phyloP scores from a whole-genome alignment of 2,888 invertebrate genomes.

The Norana najaformis region DNA sequence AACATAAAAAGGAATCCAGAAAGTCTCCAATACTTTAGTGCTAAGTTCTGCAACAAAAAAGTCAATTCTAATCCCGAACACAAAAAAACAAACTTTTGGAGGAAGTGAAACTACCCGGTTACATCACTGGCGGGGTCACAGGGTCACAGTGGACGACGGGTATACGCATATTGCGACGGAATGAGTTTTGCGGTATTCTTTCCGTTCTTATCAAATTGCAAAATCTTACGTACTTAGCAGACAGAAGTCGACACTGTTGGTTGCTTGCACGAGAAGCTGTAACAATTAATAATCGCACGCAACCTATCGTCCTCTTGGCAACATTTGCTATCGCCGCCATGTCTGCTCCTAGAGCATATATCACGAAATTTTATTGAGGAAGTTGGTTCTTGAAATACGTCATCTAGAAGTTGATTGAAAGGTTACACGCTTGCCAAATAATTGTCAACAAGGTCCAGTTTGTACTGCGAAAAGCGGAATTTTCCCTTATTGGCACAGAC shows the following conservation, averaged over 20 bases:
- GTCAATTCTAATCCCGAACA: too few species aligned
- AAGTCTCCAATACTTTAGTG: too few species aligned
- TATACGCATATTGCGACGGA: background rate
- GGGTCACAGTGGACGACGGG: background rate
- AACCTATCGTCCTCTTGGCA: background rate
- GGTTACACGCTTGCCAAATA: too few species aligned
- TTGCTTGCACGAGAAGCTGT: background rate
- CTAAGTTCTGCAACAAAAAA: too few species aligned
- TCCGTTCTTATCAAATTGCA: background rate
- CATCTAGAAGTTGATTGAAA: background rate
- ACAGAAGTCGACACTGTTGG: background rate
- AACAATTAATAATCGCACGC: background rate
- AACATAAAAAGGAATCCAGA: too few species aligned
- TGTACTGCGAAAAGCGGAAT: too few species aligned
- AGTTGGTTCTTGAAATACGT: background rate
- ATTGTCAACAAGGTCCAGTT: too few species aligned
- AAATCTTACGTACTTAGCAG: conserved; percentile 3
- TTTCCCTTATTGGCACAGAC: too few species aligned
- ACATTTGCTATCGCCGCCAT: background rate
- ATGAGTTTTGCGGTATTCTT: background rate
- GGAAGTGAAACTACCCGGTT: too few species aligned
- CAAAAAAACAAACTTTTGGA: too few species aligned
- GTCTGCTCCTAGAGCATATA: background rate
- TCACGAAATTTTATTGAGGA: too few species aligned
- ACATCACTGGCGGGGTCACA: background rate